Percentiles rank a stretch among this genome's conserved stretches.
Evolutionary conservation across 2,797 vertebrate genomes (phyloP).

Genomic region (Sciurus carolinensis): DNA sequence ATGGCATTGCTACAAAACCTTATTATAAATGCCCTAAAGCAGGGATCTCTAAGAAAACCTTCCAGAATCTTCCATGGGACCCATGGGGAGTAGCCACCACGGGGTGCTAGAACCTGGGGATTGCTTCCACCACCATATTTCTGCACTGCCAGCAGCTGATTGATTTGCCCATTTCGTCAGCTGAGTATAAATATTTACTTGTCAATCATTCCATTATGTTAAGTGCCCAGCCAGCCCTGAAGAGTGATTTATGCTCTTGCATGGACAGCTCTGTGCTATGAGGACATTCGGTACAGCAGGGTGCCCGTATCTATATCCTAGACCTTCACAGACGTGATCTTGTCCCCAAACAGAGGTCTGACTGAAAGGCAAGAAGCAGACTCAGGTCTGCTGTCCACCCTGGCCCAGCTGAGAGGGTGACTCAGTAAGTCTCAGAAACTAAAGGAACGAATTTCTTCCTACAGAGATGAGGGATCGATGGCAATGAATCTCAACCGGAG

Average conservation of each 20-base stretch:
- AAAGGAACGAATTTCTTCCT: not conserved
- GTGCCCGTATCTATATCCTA: not conserved
- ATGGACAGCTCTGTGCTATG: not conserved
- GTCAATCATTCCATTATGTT: constrained; percentile 83
- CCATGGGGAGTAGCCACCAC: not conserved
- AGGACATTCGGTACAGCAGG: not conserved
- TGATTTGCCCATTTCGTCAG: constrained; percentile 74
- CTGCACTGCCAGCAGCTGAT: constrained; percentile 48
- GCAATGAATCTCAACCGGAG: not conserved
- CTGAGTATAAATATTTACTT: constrained; percentile 79
- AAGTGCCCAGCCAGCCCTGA: constrained; percentile 75
- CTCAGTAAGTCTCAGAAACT: not conserved
- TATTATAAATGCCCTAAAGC: not conserved
- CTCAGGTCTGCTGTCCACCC: not conserved
- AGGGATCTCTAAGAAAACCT: not conserved
- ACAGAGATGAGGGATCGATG: not conserved
- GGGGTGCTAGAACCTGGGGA: not conserved
- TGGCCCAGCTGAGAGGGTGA: not conserved
- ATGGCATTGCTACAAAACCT: not conserved
- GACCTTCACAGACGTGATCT: not conserved
- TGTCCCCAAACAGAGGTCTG: not conserved
- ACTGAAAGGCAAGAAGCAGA: no score
- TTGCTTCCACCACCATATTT: not conserved
- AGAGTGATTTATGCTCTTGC: constrained; percentile 69
- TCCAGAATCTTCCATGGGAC: not conserved